These are phyloP conservation scores for Umimayanthus kanabou DNA, from an alignment of 92 coral and sea anemone genomes.

Conservation along the genomic window DNA sequence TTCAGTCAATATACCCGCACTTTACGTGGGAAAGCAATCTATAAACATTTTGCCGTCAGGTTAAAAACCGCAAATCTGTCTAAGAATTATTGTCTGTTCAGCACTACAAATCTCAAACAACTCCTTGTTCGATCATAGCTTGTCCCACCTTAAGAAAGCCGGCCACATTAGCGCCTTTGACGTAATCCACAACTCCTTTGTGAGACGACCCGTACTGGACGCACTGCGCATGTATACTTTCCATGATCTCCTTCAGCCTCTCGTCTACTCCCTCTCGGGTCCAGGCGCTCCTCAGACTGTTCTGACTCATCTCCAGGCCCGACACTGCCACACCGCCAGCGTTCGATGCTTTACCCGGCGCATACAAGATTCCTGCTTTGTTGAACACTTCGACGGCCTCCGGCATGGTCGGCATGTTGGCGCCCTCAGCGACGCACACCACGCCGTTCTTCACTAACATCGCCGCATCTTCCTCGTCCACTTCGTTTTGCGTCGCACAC, in stretches of 20 bases:
- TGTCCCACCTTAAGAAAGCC: conserved; percentile 87
- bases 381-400: conserved; percentile 83
- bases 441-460: conserved; percentile 75
- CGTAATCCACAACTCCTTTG: conserved; percentile 79
- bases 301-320: conserved; percentile 93
- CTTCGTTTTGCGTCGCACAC: conserved; percentile 89
- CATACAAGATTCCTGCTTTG: conserved; percentile 65
- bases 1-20: background rate
- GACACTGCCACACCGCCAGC: conserved; percentile 97
- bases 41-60: background rate
- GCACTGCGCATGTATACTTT: conserved; percentile 74
- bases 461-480: conserved; percentile 74
- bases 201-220: conserved; percentile 58
- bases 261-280: conserved; percentile 86
- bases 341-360: conserved; percentile 89
- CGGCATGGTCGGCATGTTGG: conserved; percentile 85
- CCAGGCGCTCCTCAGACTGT: conserved; percentile 89
- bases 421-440: conserved; percentile 82
- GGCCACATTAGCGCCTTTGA: conserved; percentile 82
- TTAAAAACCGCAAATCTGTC: background rate
- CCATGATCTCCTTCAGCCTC: conserved; percentile 90
- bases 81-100: background rate
- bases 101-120: conserved; percentile 48
- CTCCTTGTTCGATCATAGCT: conserved; percentile 84
- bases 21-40: background rate